Base-by-base conservation (phyloP, 2,113 vertebrate genomes). In the Macroglossus sobrinus region DNA sequence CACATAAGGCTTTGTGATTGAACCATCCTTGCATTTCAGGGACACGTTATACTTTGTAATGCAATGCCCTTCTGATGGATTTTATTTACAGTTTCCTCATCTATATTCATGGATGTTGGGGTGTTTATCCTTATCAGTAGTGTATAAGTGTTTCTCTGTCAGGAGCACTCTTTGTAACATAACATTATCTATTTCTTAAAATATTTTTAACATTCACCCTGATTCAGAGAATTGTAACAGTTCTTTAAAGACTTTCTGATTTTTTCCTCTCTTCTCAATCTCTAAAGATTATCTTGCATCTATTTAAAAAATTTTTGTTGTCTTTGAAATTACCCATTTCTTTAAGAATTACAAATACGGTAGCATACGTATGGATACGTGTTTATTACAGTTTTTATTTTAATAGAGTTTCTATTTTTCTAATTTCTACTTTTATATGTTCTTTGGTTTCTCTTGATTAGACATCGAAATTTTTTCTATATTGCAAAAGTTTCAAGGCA, bases 11-110 rank as follows among this genome's bases (percentile, higher is more conserved):
- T 84, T 81, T 43, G 18, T 66, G n/a, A 86, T 92, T 92, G 91
- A 97, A 80, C 91, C 50, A 53, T 90, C 87, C 88, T 63, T 97
- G 93, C 53, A 82, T 95, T 95, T 64, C 38, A 68, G 35, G 28
- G 14, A 50, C 79, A 69, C 71, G 18, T 76, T 74, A 95, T 93
- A 53, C 30, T 79, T 75, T 55, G 40, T 59, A 89, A 69, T 30
- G 7, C 16, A 26, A 12, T 74, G 47, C 45, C 14, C 26, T 68
- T 76, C 79, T 64, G 38, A 33, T 57, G 14, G 38, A 13, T 43
- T 92, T 89, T 64, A 24, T 68, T 85, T 59, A 69, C 21, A 33
- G 53, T 59, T 66, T 93, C 28, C 16, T 5, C 10, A 3, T 89
- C 47, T 50, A 4, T 53, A 38, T 66, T 75, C 18, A 72, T 33